Evolutionary conservation across 2,888 invertebrate genomes (phyloP).

Genomic region (Hipparchia sbordonii): DNA sequence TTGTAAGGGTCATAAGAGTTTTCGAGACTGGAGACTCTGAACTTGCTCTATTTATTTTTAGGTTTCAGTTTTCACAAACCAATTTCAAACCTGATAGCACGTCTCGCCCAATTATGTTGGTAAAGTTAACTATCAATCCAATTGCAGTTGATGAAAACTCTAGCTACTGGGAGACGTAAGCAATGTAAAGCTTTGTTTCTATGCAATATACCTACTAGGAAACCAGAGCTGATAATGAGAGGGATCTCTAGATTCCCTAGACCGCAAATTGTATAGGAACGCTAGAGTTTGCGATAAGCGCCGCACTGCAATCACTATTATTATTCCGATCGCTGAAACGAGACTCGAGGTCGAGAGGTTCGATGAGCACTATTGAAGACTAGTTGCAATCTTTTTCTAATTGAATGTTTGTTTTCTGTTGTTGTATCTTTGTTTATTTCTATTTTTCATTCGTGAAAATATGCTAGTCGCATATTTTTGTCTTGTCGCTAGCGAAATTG

Average conservation of each 20-base stretch:
- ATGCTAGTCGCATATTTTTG: neutral
- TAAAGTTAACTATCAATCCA: no score
- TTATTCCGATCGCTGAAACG: conserved; percentile 10
- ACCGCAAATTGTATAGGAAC: conserved; percentile 13
- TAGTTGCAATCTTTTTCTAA: conserved; percentile 6
- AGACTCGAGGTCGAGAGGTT: neutral
- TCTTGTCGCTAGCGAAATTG: neutral
- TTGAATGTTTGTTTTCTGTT: neutral
- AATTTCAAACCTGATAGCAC: no score
- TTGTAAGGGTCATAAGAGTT: no score
- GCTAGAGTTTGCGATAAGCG: conserved; percentile 2
- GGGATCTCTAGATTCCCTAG: neutral
- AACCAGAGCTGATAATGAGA: neutral
- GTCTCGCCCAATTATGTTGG: no score
- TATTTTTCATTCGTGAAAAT: neutral
- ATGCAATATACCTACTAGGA: neutral
- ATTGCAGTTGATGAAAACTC: no score
- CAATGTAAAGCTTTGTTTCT: neutral
- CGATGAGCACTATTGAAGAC: conserved; percentile 6
- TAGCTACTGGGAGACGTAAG: neutral
- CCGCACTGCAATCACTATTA: conserved; percentile 14
- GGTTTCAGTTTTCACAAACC: no score
- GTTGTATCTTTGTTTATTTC: neutral
- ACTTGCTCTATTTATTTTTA: no score
- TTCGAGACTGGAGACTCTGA: no score